Base-by-base conservation (phyloP, 2,113 vertebrate genomes). In the Perognathus longimembris region DNA sequence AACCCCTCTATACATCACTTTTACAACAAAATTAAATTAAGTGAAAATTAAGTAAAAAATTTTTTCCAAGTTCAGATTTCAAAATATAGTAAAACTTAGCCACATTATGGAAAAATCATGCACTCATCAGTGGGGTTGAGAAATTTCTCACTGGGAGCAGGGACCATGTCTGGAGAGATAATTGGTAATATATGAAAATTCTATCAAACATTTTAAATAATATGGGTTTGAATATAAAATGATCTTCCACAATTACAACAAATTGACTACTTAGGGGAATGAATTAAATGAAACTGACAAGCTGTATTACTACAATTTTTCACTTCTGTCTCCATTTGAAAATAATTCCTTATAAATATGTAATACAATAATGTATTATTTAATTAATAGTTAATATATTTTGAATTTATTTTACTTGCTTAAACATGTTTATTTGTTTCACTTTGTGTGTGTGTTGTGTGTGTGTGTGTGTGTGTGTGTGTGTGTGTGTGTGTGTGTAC, bases 301-400 rank as follows among this genome's bases (percentile, higher is more conserved):
- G 6, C 30, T 91, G 0, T 67, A 30, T 80, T 78, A 73, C 67
- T 74, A 5, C 59, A 50, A 30, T 85, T 70, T 90, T 5, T 84
- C 88, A 74, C 73, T 24, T 93, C 73, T 87, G 92, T 81, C 88
- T 84, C 80, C 89, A 45, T 91, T 89, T 95, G 71, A 89, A 92
- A 83, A 64, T 77, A 82, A 82, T 88, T 85, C 34, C 70, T 82
- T 83, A 95, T 89, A 64, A n/a, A 45, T 45, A 45, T 45, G 45
- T 45, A 45, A 45, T 45, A 12, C 9, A 45, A 45, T 45, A 45
- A 45, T 45, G 9, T 17, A 54, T 17, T 54, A 54, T 54, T 17
- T 40, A 79, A 70, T 54, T 18, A 76, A 22, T 32, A 28, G 6
- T 45, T 45, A 18, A 75, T 11, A 28, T 50, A 50, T 32, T 21